Conservation (phyloP, 2,888 invertebrate genomes). For the Eristalis arbustorum region DNA sequence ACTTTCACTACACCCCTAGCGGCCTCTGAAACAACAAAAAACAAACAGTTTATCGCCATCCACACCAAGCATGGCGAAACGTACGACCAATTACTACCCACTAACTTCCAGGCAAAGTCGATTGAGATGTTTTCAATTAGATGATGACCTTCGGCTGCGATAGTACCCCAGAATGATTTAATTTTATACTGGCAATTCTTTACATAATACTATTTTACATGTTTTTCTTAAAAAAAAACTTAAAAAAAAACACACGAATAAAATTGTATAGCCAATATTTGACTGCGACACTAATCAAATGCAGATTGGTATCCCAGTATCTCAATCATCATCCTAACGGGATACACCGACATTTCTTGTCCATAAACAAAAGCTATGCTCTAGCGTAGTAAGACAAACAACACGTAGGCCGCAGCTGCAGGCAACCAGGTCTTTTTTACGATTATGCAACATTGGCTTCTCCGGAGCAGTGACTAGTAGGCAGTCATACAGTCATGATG, state of each 20-base stretch:
- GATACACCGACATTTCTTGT: not conserved
- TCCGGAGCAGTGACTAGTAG: not conserved
- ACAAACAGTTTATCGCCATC: not conserved
- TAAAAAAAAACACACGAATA: too few relatives aligned
- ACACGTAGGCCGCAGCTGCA: not conserved
- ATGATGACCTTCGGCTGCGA: not conserved
- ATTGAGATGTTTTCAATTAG: not conserved
- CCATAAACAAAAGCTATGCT: not conserved
- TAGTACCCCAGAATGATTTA: not conserved
- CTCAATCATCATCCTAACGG: not conserved
- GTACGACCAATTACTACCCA: not conserved
- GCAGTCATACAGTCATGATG: not conserved
- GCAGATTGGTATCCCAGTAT: not conserved
- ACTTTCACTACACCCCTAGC: too few relatives aligned
- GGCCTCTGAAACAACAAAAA: too few relatives aligned
- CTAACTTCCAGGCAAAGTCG: not conserved
- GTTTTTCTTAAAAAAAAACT: too few relatives aligned
- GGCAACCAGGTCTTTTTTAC: constrained; percentile 51
- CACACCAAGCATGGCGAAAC: not conserved
- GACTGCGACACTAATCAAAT: not conserved
- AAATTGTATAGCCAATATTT: too few relatives aligned
- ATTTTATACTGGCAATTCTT: too few relatives aligned
- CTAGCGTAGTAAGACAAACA: not conserved
- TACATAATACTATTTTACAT: too few relatives aligned
- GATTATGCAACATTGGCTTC: constrained; percentile 52